phyloP scores from a whole-genome alignment of 2,113 vertebrate genomes.

The Mus pahari region DNA sequence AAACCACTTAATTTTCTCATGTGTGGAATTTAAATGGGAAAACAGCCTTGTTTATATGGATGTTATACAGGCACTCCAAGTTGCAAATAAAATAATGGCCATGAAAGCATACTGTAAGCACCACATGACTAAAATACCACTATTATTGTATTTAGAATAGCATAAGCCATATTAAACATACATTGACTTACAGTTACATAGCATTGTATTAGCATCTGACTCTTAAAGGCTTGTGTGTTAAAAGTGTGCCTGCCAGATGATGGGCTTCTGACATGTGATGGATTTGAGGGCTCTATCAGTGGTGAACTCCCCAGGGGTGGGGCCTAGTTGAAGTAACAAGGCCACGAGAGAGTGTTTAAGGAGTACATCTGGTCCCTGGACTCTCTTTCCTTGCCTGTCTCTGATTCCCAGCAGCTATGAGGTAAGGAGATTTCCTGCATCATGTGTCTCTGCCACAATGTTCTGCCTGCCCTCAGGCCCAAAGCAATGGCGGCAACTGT shows the following conservation, averaged over 20 bases:
- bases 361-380: not conserved
- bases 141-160: conserved; percentile 30
- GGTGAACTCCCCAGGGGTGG: not conserved
- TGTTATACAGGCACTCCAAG: not conserved
- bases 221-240: not conserved
- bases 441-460: not conserved
- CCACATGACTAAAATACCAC: conserved; percentile 13
- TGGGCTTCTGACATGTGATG: not conserved
- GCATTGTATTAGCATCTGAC: not conserved
- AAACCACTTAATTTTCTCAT: conserved; percentile 51
- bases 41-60: not conserved
- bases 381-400: not conserved
- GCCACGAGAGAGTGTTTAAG: not conserved
- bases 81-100: conserved; percentile 1
- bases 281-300: not conserved
- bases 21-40: conserved; percentile 32
- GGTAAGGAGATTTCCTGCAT: not conserved
- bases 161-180: not conserved
- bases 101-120: not conserved
- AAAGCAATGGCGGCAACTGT: not conserved
- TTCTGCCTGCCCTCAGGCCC: not conserved
- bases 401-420: not conserved
- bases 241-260: not conserved
- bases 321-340: not conserved
- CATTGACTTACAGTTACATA: not conserved